Base-by-base conservation (phyloP, 2,888 invertebrate genomes). In the Synanthedon tipuliformis region DNA sequence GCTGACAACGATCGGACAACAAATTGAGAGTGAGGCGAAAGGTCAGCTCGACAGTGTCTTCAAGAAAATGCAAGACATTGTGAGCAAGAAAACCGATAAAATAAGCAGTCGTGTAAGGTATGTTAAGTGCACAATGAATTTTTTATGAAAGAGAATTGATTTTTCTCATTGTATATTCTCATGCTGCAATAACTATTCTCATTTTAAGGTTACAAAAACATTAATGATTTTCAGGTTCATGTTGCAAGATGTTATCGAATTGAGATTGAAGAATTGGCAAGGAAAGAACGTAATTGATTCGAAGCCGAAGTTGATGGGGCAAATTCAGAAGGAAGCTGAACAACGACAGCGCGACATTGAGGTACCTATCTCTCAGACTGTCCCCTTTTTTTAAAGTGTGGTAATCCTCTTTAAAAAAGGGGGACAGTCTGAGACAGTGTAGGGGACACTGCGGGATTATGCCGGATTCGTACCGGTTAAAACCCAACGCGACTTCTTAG, bases 301-400 rank as follows among this genome's bases (percentile, higher is more conserved):
- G 48, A 94, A 93, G 69, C 98, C 98, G 1, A 98, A 96, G 76
- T 97, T 95, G 61, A 96, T 98, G 88, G 96, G 96, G 66, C 95
- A 98, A 83, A 96, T 98, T 56, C 94, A 95, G 68, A 92, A 93
- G 65, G 97, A 97, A 75, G 94, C 94, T 11, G 94, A 95, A 64
- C 92, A 91, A 53, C 96, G 97, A 62, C 92, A 94, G 66, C 81
- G 93, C 57, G 93, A 94, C 57, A 90, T 91, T 58, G 91, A 92
- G 74, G 87, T 84, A 63, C 65, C 78, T 13, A 8, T 34, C 34
- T 8, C 10, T 34, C 23, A 34, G 34, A 34, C 10, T 10, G 34
- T 34, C 34, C 34, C 34, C 34, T 34, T 23, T 23, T 23, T 23
- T 4, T 23, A 4, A 18, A 3, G 18, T 18, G 2, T 2, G 3